Conservation (phyloP, 2,797 vertebrate genomes). For the Garrulus glandarius region DNA sequence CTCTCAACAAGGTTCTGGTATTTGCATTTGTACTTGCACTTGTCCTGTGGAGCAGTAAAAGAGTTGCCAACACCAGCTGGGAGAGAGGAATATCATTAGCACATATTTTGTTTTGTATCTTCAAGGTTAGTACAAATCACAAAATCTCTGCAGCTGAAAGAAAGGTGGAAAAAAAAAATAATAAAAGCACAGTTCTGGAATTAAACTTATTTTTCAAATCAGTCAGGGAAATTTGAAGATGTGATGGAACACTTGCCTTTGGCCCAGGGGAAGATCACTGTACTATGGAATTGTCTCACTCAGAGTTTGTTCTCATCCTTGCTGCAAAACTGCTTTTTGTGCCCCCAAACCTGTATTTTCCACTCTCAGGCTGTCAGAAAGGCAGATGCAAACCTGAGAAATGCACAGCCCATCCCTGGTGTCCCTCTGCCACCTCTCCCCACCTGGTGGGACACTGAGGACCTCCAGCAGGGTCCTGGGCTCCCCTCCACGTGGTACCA, state of each 20-base stretch:
- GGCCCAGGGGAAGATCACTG: neutral
- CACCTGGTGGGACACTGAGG: fast-evolving
- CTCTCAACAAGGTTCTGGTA: slow-evolving; percentile 63
- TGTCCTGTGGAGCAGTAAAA: slow-evolving; percentile 67
- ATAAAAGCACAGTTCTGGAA: neutral
- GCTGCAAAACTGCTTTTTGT: neutral
- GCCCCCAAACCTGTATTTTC: neutral
- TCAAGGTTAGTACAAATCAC: slow-evolving; percentile 70
- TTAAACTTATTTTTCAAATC: slow-evolving; percentile 24
- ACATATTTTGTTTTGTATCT: slow-evolving; percentile 65
- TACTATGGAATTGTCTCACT: neutral
- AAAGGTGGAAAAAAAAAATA: neutral
- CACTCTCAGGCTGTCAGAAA: neutral
- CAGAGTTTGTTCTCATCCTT: neutral
- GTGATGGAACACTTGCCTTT: neutral
- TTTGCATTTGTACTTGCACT: slow-evolving; percentile 68
- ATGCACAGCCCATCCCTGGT: fast-evolving
- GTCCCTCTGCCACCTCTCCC: neutral
- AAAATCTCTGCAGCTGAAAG: slow-evolving; percentile 49
- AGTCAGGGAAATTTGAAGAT: neutral
- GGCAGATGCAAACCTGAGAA: neutral
- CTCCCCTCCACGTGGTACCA: fast-evolving
- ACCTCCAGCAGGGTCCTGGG: fast-evolving
- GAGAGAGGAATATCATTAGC: slow-evolving; percentile 71
- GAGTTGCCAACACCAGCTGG: slow-evolving; percentile 71